These are phyloP conservation scores for Lethrus apterus DNA, from an alignment of 1,140 invertebrate genomes.

Conservation along the genomic window DNA sequence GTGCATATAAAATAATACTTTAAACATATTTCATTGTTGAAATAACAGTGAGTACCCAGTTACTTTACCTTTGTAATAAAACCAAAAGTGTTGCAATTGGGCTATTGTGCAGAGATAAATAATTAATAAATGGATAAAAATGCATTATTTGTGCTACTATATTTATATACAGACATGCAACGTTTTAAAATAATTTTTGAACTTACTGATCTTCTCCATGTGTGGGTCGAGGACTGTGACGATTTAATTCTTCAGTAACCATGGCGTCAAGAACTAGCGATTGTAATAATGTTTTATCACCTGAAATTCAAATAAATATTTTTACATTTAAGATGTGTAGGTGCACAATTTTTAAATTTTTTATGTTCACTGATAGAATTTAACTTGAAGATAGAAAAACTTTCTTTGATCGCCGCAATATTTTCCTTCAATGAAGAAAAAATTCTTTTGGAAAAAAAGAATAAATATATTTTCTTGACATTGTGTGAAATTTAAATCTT, in stretches of 20 bases:
- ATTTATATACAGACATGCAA: slow-evolving; percentile 3
- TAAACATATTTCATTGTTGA: no score
- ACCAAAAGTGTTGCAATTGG: slow-evolving; percentile 80
- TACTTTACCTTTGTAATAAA: slow-evolving; percentile 76
- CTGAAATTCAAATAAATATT: slow-evolving; percentile 35
- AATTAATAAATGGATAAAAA: slow-evolving; percentile 35
- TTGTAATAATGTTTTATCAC: slow-evolving; percentile 75
- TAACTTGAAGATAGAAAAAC: no score
- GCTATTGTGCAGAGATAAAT: slow-evolving; percentile 52
- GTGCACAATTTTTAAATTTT: no score
- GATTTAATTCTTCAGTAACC: slow-evolving; percentile 66
- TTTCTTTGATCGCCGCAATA: no score
- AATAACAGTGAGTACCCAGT: no score
- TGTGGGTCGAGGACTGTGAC: slow-evolving; percentile 44
- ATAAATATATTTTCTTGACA: no score
- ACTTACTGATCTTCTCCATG: slow-evolving; percentile 54
- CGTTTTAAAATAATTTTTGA: slow-evolving; percentile 5
- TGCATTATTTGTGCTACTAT: slow-evolving; percentile 15
- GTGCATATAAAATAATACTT: no score
- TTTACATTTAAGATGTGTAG: no score
- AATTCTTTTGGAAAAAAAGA: no score
- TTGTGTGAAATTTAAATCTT: no score
- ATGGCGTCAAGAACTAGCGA: slow-evolving; percentile 75
- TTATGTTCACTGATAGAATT: no score
- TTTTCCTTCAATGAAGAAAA: no score